phyloP scores from a whole-genome alignment of 2,888 invertebrate genomes.

The Dermolepida albohirtum region DNA sequence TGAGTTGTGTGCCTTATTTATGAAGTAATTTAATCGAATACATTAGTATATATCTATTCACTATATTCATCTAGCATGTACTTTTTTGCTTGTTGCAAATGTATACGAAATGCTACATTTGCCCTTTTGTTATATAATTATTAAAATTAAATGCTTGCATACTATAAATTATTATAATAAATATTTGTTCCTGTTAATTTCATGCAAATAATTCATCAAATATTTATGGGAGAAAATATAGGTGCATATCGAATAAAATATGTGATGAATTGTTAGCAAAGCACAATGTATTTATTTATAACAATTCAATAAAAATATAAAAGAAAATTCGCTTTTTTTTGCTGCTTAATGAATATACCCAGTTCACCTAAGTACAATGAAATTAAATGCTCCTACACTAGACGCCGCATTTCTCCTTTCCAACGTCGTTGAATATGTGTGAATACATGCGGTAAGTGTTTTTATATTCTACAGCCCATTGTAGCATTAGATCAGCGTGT shows the following conservation, averaged over 20 bases:
- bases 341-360: no score
- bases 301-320: slow-evolving; percentile 38
- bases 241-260: slow-evolving; percentile 45
- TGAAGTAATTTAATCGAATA: slow-evolving; percentile 31
- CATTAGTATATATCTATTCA: slow-evolving; percentile 20
- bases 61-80: slow-evolving; percentile 27
- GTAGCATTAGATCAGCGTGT: no score
- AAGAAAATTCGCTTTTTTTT: background rate
- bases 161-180: slow-evolving; percentile 30
- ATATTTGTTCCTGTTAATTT: slow-evolving; percentile 22
- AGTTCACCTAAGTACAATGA: no score
- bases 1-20: slow-evolving; percentile 40
- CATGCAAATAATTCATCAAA: slow-evolving; percentile 7
- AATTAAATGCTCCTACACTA: no score
- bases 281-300: slow-evolving; percentile 40
- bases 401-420: no score
- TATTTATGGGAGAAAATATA: slow-evolving; percentile 48
- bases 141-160: slow-evolving; percentile 38
- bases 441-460: no score
- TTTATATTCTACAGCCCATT: no score
- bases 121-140: slow-evolving; percentile 35
- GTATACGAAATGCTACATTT: slow-evolving; percentile 34
- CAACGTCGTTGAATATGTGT: no score
- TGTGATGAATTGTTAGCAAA: slow-evolving; percentile 26
- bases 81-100: slow-evolving; percentile 38